Evolutionary conservation across 1,140 invertebrate genomes (phyloP).

Genomic region (Drosophila mauritiana): DNA sequence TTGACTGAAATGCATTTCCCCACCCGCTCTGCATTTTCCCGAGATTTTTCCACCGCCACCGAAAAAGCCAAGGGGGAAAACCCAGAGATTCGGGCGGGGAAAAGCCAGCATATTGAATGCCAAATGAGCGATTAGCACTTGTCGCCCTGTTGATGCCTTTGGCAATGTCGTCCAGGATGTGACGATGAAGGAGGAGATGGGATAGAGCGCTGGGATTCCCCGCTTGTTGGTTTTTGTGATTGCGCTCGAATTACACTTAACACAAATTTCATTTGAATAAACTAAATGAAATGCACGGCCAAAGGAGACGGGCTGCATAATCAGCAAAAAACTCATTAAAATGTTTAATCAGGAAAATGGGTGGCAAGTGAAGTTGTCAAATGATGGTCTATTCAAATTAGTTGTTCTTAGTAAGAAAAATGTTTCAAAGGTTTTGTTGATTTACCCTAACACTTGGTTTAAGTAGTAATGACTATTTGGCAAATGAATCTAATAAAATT

Average conservation of each 20-base stretch:
- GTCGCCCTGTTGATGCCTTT: constrained; percentile 41
- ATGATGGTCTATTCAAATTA: neutral
- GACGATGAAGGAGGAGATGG: constrained; percentile 32
- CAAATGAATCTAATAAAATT: too few species aligned
- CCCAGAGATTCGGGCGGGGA: constrained; percentile 1
- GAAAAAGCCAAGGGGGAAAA: neutral
- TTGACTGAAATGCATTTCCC: constrained; percentile 58
- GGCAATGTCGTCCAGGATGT: constrained; percentile 30
- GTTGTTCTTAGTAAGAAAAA: neutral
- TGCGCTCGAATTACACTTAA: constrained; percentile 57
- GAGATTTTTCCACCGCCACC: neutral
- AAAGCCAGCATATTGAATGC: constrained; percentile 60
- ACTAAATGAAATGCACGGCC: constrained; percentile 25
- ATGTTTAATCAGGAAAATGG: constrained; percentile 17
- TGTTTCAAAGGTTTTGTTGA: neutral
- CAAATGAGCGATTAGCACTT: constrained; percentile 72
- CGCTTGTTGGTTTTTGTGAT: constrained; percentile 44
- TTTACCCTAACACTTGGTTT: neutral
- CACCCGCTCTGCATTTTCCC: too few species aligned
- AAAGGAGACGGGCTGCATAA: constrained; percentile 1
- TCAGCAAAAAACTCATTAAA: constrained; percentile 35
- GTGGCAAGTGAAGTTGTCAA: constrained; percentile 8
- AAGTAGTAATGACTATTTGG: neutral
- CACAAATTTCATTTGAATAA: constrained; percentile 63
- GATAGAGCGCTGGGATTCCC: neutral